Percentiles rank a stretch among this genome's conserved stretches.
Evolutionary conservation across 2,888 invertebrate species (phyloP).

Genomic region (Ctena decussata): DNA sequence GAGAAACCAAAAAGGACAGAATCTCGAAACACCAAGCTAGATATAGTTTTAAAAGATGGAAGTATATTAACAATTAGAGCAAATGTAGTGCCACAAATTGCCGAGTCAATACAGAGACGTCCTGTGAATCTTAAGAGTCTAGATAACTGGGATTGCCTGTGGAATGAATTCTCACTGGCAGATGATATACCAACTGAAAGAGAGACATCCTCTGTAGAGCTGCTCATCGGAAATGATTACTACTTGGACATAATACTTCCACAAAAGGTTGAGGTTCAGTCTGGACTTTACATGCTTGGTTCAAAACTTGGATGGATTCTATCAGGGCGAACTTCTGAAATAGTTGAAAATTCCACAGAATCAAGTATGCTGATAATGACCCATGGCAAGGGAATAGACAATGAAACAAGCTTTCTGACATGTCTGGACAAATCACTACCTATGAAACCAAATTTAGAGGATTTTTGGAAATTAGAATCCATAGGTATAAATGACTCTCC

Average conservation of each 20-base stretch:
- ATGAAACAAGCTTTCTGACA: neutral
- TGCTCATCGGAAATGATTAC: slow-evolving; percentile 14
- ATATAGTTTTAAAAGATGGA: slow-evolving; percentile 8
- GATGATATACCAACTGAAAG: neutral
- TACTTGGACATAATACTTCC: slow-evolving; percentile 12
- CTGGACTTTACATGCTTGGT: slow-evolving; percentile 7
- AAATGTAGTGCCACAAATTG: slow-evolving; percentile 17
- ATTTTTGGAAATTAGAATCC: slow-evolving; percentile 37
- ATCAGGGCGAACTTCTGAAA: neutral
- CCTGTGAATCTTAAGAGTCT: neutral
- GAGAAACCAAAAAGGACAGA: neutral
- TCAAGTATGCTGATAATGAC: slow-evolving; percentile 1
- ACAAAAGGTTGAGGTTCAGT: slow-evolving; percentile 2
- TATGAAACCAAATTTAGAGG: slow-evolving; percentile 33
- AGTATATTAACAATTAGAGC: neutral
- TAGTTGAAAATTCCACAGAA: neutral
- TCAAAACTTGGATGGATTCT: slow-evolving; percentile 21
- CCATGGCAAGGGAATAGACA: neutral
- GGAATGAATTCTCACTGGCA: neutral
- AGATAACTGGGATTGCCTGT: neutral
- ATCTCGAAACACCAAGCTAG: neutral
- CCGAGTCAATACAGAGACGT: neutral
- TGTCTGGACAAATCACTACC: neutral
- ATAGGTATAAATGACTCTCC: slow-evolving; percentile 15
- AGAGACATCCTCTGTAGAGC: neutral